A percentile compares a stretch with the other conserved stretches of the same genome.
These are phyloP conservation scores for Acrossocheilus fasciatus DNA, from an alignment of 2,797 vertebrate species.

Conservation along the genomic window DNA sequence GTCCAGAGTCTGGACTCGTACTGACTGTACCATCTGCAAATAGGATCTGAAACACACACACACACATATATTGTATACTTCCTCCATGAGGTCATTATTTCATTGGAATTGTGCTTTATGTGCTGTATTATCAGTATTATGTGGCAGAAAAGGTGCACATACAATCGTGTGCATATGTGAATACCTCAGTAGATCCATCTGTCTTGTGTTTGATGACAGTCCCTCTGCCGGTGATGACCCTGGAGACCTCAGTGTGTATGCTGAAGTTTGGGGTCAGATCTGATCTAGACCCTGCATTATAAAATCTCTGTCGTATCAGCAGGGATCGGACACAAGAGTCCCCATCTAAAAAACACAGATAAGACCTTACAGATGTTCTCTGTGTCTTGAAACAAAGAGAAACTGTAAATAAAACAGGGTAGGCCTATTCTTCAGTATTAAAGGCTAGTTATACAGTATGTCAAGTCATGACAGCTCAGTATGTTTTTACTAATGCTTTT, in stretches of 20 bases:
- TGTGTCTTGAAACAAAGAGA: not conserved
- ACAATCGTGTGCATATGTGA: not conserved
- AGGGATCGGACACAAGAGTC: constrained; percentile 1
- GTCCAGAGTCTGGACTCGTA: constrained; percentile 81
- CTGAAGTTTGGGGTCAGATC: constrained; percentile 50
- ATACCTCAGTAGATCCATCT: constrained; percentile 89
- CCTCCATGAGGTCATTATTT: not conserved
- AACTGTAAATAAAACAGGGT: not conserved
- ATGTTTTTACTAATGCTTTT: not conserved
- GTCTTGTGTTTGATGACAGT: constrained; percentile 86
- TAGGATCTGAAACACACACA: constrained; percentile 78
- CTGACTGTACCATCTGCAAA: constrained; percentile 88
- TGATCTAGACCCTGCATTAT: constrained; percentile 52
- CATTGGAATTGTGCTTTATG: constrained; percentile 1
- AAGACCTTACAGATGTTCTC: not conserved
- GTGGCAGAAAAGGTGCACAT: not conserved
- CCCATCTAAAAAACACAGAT: constrained; percentile 24
- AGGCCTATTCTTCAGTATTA: not conserved
- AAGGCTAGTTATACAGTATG: not conserved
- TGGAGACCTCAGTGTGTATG: constrained; percentile 79
- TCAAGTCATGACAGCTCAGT: not conserved
- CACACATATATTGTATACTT: not conserved
- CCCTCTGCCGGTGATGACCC: constrained; percentile 85
- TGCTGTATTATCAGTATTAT: not conserved
- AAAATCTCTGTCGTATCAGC: constrained; percentile 86